Base-by-base conservation (phyloP, 2,888 invertebrate species). In the Salpingus planirostris region DNA sequence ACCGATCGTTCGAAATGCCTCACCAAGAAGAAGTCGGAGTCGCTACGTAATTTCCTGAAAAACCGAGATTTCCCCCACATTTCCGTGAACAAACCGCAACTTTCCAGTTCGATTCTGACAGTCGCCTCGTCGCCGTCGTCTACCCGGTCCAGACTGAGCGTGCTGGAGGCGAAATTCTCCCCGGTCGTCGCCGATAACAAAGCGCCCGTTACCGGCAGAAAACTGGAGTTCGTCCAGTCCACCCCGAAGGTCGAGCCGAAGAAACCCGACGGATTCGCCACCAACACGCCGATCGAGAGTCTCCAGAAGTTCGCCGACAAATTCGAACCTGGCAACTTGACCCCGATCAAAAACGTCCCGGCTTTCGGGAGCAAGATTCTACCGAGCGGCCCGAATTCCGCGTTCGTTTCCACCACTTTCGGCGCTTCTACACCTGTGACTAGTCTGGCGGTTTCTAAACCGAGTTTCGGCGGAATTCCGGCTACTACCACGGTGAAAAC, bases 51-150 rank as follows among this genome's bases (percentile, higher is more conserved):
- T 18, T 59, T 70, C 45, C 55, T 76, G 1, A 65, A 68, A 1
- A 69, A 71, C 33, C 68, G 70, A 39, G 69, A 71, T 38, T 67
- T 71, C 0, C 56, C 65, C 0, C 70, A 68, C 49, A 66, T 76
- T 2, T 69, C 70, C 35, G 69, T 70, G 0, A 64, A 68, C 0
- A 71, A 73, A 50, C 57, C 73, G 33, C 62, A 62, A 49, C 46
- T 57, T 12, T 46, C 53, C 7, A 50, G 53, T 28, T 50, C 49
- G 5, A 41, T 53, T 5, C 35, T 58, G 21, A n/a, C n/a, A n/a
- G 50, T 57, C 22, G 30, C 40, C n/a, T 46, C 52, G 8, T 49
- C 54, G 21, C 31, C 38, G 6, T 30, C 31, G 15, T 48, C 36
- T 38, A 37, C 32, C 22, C 44, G 8, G 18, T 8, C 42, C 35